Evolutionary conservation across 2,888 invertebrate species (phyloP).

Genomic region (Pecten maximus): DNA sequence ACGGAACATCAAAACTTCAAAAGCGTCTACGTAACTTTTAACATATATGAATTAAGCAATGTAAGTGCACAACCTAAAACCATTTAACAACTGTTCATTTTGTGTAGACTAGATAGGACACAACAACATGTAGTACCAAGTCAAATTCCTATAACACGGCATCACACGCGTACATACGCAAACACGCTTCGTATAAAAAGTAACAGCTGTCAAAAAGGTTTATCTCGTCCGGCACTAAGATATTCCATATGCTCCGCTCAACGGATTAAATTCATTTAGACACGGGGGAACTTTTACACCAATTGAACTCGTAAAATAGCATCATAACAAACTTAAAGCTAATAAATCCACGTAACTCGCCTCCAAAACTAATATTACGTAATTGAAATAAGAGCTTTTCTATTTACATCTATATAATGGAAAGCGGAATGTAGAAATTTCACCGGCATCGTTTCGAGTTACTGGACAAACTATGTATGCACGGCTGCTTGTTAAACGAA

Average conservation of each 20-base stretch:
- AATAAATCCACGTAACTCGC: not conserved
- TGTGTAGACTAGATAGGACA: not conserved
- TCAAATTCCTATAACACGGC: not conserved
- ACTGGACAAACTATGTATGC: not conserved
- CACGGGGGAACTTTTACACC: not conserved
- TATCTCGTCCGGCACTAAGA: not conserved
- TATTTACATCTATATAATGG: not conserved
- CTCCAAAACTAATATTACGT: not conserved
- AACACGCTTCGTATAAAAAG: slow-evolving; percentile 13
- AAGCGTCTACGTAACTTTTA: too few species aligned
- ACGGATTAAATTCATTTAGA: slow-evolving; percentile 15
- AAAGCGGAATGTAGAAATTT: not conserved
- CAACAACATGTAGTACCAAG: not conserved
- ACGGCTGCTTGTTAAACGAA: not conserved
- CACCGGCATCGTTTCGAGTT: not conserved
- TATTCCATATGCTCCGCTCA: not conserved
- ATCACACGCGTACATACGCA: not conserved
- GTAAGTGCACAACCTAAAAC: not conserved
- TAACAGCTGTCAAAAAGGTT: slow-evolving; percentile 10
- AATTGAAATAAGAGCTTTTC: not conserved
- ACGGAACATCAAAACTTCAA: too few species aligned
- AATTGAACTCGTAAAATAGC: slow-evolving; percentile 23
- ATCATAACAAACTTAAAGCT: not conserved
- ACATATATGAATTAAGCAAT: too few species aligned
- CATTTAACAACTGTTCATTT: not conserved